Base-by-base conservation (phyloP, 37 sponge, comb jelly and placozoan species). In the Crambe crambe region DNA sequence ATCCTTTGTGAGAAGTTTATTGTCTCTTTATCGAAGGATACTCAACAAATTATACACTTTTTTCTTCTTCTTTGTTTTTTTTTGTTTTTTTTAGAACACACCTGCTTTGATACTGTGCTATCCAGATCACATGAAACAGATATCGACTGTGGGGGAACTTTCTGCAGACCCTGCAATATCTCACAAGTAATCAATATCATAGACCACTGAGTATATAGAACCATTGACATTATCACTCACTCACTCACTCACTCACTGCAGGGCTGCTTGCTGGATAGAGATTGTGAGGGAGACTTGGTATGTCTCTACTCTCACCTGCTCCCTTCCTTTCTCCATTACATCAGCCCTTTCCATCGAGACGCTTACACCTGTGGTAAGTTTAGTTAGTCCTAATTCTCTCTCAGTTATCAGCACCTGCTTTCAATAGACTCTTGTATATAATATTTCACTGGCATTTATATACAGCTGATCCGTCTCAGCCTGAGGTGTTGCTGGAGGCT, bases 101-200 rank as follows among this genome's bases (percentile, higher is more conserved):
- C 94, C 27, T 94, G 94, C 66, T 89, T 94, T 43, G 84, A 94
- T 75, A 78, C 61, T 74, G 47, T 44, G 0, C 0, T 70, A 22
- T 58, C 60, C 40, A 41, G n/a, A 37, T 37, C 61, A 59, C 94
- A 94, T 75, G 94, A 94, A 72, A 94, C 90, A 10, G 94, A 94
- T 58, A 43, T 74, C 2, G 94, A 94, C 51, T 94, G 94, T 75
- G 94, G 94, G 39, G 94, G 94, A 20, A 37, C 57, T 2, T 86
- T 76, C 75, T 94, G 94, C 44, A 47, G 18, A 0, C 90, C 87
- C 30, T 94, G 94, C 58, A 82, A 68, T 40, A 57, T 65, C 32
- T 38, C 77, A 41, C 75, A 83, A 43, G 92, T 85, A 43, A 75
- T 68, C 18, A 23, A 17, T 15, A 10, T n/a, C 0, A 17, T 2